Conservation (phyloP, 2,797 vertebrate genomes). For the Pempheris klunzingeri region DNA sequence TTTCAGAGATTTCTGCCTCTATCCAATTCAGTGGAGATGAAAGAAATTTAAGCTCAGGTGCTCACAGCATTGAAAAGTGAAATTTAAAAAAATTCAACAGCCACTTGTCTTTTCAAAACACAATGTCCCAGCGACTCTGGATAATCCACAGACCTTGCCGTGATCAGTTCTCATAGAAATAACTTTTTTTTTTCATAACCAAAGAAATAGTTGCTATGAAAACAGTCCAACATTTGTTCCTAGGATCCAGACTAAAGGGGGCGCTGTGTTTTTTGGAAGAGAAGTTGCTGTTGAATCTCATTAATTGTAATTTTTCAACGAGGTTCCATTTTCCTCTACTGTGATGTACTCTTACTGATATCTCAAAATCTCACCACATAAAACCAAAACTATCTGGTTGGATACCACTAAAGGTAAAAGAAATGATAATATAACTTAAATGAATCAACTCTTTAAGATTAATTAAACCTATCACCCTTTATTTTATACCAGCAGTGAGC, state of each 20-base stretch:
- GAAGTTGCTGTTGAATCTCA: neutral
- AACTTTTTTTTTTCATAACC: neutral
- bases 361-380: neutral
- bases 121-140: conserved; percentile 12
- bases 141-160: conserved; percentile 49
- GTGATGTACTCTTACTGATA: too few relatives aligned
- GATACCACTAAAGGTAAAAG: neutral
- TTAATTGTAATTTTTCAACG: neutral
- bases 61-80: conserved; percentile 10
- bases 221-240: neutral
- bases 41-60: neutral
- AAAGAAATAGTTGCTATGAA: conserved; percentile 10
- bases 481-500: neutral
- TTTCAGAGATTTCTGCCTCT: neutral
- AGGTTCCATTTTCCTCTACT: neutral
- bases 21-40: neutral
- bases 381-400: neutral
- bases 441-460: too few relatives aligned
- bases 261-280: neutral
- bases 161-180: conserved; percentile 33
- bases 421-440: neutral
- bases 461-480: neutral
- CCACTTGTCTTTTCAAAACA: conserved; percentile 43
- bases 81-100: conserved; percentile 10
- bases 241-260: neutral